Evolutionary conservation across 1,140 invertebrate species (phyloP).

Genomic region (Drosophila ficusphila): DNA sequence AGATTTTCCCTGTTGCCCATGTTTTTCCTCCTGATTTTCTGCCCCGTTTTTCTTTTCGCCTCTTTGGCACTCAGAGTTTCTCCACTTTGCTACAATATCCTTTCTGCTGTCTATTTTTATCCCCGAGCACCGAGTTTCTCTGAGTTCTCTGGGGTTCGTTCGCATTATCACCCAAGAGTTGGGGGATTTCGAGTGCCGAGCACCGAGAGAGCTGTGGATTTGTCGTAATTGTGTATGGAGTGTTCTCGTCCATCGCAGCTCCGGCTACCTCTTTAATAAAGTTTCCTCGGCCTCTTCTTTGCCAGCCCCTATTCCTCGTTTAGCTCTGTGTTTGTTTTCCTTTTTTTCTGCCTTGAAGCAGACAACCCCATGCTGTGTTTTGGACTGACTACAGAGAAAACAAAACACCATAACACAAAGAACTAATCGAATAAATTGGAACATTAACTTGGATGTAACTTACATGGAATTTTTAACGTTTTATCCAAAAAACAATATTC

Average conservation of each 20-base stretch:
- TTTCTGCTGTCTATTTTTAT: constrained; percentile 72
- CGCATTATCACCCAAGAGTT: constrained; percentile 64
- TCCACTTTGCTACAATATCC: constrained; percentile 69
- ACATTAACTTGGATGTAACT: too few species aligned
- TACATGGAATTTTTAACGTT: too few species aligned
- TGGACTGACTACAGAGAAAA: constrained; percentile 37
- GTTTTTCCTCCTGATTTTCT: constrained; percentile 16
- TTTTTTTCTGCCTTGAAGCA: constrained; percentile 40
- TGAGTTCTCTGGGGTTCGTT: constrained; percentile 42
- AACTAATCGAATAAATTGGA: too few species aligned
- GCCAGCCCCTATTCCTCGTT: not conserved
- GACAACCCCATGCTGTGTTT: constrained; percentile 72
- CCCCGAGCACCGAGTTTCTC: not conserved
- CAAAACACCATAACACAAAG: not conserved
- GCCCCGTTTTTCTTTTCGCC: constrained; percentile 21
- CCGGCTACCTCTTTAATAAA: constrained; percentile 69
- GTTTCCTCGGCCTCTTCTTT: constrained; percentile 33
- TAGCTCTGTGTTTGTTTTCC: constrained; percentile 23
- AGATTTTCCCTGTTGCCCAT: constrained; percentile 38
- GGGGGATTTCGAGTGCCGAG: constrained; percentile 3
- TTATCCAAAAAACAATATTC: too few species aligned
- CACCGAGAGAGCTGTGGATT: constrained; percentile 61
- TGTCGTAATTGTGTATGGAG: constrained; percentile 78
- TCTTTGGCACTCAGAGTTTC: constrained; percentile 10
- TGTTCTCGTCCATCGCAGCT: constrained; percentile 54